Evolutionary conservation across 2,888 invertebrate genomes (phyloP), one percentile per base, ranked within the genome.

Genomic region (Hirtodrosophila histrioides): DNA sequence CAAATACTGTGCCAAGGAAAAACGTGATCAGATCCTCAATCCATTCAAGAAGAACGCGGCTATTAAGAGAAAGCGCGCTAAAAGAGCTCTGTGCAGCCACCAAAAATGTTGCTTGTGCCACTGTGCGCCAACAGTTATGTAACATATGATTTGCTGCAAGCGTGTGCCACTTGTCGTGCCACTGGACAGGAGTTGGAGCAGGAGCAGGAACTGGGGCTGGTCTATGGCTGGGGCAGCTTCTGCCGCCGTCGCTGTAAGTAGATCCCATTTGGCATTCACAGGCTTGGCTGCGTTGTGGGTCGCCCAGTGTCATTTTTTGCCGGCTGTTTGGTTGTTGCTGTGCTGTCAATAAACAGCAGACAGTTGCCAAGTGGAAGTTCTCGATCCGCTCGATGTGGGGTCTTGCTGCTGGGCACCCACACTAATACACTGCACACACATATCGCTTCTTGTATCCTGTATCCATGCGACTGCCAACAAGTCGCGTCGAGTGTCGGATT

Each of bases 281-380:
- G 78, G 75, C 68, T 79, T 76, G 73, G 69, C 65, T 78, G 40
- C 62, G 45, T 74, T 78, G 70, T 60, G 70, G 77, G 73, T 78
- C 55, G 69, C 63, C 76, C 54, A 68, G 57, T 77, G 77, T 77
- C 75, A 77, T 57, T 74, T 74, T 68, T 50, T 31, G 33, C 24
- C 51, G 36, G 37, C 53, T 35, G 33, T 37, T 37, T 33, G 55
- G 55, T 33, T 63, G 48, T 43, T 69, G 35, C 53, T 65, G 56
- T 68, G 65, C 62, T 74, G 69, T 86, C 86, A 83, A 86, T 86
- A 86, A 78, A 75, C 75, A 78, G 78, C 75, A 77, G 79, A 80
- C 83, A 82, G 78, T 86, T 82, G 83, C 73, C 83, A 86, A 85
- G 78, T 78, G 83, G 58, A 65, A 81, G 57, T 66, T 73, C 72